A percentile compares a stretch with the other conserved stretches of the same genome.
These are phyloP conservation scores for Leucoma salicis DNA, from an alignment of 2,888 invertebrate genomes.

Conservation along the genomic window DNA sequence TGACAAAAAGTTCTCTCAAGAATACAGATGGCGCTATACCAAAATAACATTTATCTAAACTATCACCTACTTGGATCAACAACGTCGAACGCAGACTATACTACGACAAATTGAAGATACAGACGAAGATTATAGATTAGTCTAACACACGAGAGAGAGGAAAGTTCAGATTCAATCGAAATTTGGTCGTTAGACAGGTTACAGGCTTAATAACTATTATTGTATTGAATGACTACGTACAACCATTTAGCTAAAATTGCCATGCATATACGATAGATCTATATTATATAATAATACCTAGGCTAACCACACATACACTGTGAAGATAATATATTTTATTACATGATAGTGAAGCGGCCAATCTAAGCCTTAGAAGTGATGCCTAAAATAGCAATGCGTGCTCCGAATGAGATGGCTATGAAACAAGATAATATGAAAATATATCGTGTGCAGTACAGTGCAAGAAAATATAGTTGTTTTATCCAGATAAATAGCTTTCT, in stretches of 20 bases:
- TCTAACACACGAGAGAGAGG: conserved; percentile 38
- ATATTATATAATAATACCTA: conserved; percentile 59
- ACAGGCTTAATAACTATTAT: conserved; percentile 64
- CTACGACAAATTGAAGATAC: conserved; percentile 57
- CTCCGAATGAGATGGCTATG: conserved; percentile 53
- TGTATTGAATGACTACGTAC: conserved; percentile 76
- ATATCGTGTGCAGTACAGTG: conserved; percentile 69
- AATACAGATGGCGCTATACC: conserved; percentile 63
- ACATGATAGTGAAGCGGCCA: conserved; percentile 55
- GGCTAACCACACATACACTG: conserved; percentile 74
- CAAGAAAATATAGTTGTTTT: conserved; percentile 68
- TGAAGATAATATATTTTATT: conserved; percentile 53
- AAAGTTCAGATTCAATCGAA: conserved; percentile 35
- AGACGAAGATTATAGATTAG: conserved; percentile 53
- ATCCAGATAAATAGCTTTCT: conserved; percentile 74
- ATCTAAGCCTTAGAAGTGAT: conserved; percentile 54
- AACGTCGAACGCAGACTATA: conserved; percentile 72
- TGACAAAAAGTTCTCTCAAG: conserved; percentile 62
- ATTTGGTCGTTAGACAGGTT: conserved; percentile 36
- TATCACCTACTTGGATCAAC: conserved; percentile 72
- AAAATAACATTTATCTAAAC: conserved; percentile 70
- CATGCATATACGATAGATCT: conserved; percentile 71
- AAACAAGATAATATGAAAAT: conserved; percentile 74
- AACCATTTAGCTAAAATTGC: conserved; percentile 75
- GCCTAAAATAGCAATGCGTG: conserved; percentile 59